Conservation (phyloP, 2,888 invertebrate genomes). For the Didymodactylos carnosus region DNA sequence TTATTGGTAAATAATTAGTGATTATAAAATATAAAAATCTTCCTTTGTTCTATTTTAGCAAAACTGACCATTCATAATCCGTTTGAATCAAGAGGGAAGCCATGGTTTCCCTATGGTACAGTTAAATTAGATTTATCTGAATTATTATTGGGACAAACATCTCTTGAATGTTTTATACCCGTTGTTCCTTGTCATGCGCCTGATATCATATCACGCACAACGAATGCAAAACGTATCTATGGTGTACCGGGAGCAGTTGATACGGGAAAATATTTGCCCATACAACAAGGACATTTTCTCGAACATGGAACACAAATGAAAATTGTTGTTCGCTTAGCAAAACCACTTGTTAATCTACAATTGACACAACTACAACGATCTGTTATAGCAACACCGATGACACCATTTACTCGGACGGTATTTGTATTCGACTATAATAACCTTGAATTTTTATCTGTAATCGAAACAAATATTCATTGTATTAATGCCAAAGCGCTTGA, state of each 20-base stretch:
- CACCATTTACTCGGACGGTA: slow-evolving; percentile 30
- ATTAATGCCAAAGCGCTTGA: slow-evolving; percentile 28
- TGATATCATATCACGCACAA: slow-evolving; percentile 24
- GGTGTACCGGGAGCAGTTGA: neutral
- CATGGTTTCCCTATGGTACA: slow-evolving; percentile 32
- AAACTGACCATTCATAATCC: neutral
- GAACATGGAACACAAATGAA: neutral
- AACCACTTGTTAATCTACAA: neutral
- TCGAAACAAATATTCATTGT: slow-evolving; percentile 20
- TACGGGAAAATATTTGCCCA: neutral
- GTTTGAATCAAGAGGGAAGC: slow-evolving; percentile 19
- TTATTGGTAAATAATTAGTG: slow-evolving; percentile 25
- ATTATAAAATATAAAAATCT: neutral
- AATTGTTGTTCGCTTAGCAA: neutral
- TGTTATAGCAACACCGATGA: slow-evolving; percentile 19
- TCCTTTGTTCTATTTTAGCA: neutral
- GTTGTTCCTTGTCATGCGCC: slow-evolving; percentile 26
- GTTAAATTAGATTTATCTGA: slow-evolving; percentile 27
- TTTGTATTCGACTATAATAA: slow-evolving; percentile 27
- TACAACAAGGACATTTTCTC: neutral
- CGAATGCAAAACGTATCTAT: neutral
- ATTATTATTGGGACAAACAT: slow-evolving; percentile 26
- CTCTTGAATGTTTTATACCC: slow-evolving; percentile 25
- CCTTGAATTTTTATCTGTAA: slow-evolving; percentile 20
- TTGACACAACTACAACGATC: neutral